phyloP scores from a whole-genome alignment of 2,888 invertebrate species.

The Meloe dianella region DNA sequence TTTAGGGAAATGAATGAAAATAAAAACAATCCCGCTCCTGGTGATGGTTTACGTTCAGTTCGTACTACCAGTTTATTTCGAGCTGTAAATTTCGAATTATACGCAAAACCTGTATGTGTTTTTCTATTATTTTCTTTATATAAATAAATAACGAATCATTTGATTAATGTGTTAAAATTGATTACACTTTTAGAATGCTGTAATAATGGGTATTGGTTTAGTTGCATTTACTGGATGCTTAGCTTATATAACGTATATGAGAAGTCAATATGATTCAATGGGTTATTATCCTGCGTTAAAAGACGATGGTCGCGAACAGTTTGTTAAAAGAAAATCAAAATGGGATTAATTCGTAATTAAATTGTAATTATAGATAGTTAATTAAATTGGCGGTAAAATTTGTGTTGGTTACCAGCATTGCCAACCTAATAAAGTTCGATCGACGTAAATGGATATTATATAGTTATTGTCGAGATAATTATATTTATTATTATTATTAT shows the following conservation, averaged over 20 bases:
- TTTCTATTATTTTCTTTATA: background rate
- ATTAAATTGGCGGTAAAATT: slow-evolving; percentile 12
- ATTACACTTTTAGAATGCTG: slow-evolving; percentile 72
- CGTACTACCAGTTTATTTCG: slow-evolving; percentile 78
- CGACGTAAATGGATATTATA: slow-evolving; percentile 17
- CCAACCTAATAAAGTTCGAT: slow-evolving; percentile 6
- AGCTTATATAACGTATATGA: slow-evolving; percentile 87
- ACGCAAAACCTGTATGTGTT: slow-evolving; percentile 81
- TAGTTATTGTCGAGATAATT: background rate
- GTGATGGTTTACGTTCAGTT: slow-evolving; percentile 79
- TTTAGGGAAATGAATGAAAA: slow-evolving; percentile 29
- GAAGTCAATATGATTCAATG: slow-evolving; percentile 76
- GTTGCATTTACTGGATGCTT: slow-evolving; percentile 74
- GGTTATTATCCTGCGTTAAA: slow-evolving; percentile 82
- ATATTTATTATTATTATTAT: background rate
- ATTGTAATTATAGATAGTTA: background rate
- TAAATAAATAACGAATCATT: background rate
- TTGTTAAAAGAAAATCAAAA: slow-evolving; percentile 77
- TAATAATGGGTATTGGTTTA: slow-evolving; percentile 84
- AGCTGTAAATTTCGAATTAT: slow-evolving; percentile 87
- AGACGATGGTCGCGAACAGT: slow-evolving; percentile 77
- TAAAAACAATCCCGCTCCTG: slow-evolving; percentile 60
- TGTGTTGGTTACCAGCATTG: background rate
- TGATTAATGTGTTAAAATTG: slow-evolving; percentile 5
- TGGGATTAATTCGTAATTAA: slow-evolving; percentile 67